Percentiles rank a stretch among this genome's conserved stretches.
These are phyloP conservation scores for Drosophila anomelani DNA, from an alignment of 2,888 invertebrate genomes.

Conservation along the genomic window DNA sequence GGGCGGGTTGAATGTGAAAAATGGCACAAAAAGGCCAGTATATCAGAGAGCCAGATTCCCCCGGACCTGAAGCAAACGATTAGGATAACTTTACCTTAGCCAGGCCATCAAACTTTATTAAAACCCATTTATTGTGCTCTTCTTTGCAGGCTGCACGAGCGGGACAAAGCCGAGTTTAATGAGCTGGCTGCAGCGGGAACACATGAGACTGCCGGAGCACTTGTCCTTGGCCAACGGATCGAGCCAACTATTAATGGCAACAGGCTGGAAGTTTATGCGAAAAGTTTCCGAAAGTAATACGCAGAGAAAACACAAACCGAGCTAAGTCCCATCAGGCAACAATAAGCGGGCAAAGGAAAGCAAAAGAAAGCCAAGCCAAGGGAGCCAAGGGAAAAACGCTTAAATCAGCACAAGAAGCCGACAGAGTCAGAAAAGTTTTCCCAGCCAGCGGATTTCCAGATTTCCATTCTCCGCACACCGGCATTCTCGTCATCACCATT, in stretches of 20 bases:
- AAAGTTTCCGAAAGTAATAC: slow-evolving; percentile 72
- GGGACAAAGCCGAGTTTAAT: slow-evolving; percentile 57
- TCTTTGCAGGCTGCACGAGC: slow-evolving; percentile 50
- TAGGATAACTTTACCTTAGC: slow-evolving; percentile 26
- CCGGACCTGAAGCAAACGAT: slow-evolving; percentile 14
- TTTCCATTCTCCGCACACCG: slow-evolving; percentile 40
- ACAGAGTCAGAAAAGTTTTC: slow-evolving; percentile 41
- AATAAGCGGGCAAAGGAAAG: slow-evolving; percentile 53
- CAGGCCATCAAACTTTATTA: slow-evolving; percentile 45
- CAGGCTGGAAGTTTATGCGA: slow-evolving; percentile 72
- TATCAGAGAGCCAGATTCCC: neutral
- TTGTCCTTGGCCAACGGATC: slow-evolving; percentile 41
- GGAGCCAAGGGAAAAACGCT: slow-evolving; percentile 54
- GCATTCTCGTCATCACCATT: slow-evolving; percentile 16
- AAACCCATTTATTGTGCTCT: slow-evolving; percentile 58
- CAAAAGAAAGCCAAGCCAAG: slow-evolving; percentile 10
- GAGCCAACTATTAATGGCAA: slow-evolving; percentile 71
- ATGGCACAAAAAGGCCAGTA: slow-evolving; percentile 3
- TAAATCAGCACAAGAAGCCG: slow-evolving; percentile 58
- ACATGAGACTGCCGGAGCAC: slow-evolving; percentile 34
- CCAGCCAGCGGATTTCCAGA: slow-evolving; percentile 43
- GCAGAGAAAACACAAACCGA: slow-evolving; percentile 51
- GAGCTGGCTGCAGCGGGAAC: slow-evolving; percentile 47
- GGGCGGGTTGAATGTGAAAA: slow-evolving; percentile 24
- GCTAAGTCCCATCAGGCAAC: slow-evolving; percentile 39